Evolutionary conservation across 2,797 vertebrate species (phyloP), one percentile per base, ranked within the genome.

Genomic region (Rhabdophis nuchalis): DNA sequence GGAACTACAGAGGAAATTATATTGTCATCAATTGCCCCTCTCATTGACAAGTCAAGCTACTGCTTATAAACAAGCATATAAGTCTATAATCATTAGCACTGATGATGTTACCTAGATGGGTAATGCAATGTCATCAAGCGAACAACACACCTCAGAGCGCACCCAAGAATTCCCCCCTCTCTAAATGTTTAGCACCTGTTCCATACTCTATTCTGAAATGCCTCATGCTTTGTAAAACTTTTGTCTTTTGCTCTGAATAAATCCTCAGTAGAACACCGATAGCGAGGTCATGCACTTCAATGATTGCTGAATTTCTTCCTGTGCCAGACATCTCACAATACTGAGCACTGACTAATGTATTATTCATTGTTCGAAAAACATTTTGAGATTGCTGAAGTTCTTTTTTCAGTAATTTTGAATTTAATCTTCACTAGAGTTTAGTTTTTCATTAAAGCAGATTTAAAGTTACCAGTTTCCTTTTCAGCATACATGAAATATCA

Each of bases 341-440:
- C 94, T 57, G 29, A 92, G 91, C 89, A 89, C 54, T 91, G 93
- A 93, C 89, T 93, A 88, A 93, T 90, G 85, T 91, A 91, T 91
- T 95, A 91, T 93, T 95, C 91, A 93, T 72, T 88, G 89, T 18
- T 52, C 52, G 90, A 92, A 91, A 89, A 61, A 92, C 93, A 92
- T 85, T 92, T 46, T 61, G 85, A 92, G 53, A 93, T 91, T 90
- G 61, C 89, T 94, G 85, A 58, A n/a, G 12, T 89, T 92, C 90
- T 92, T 85, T 85, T 58, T 72, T 56, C 92, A 88, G 60, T 57
- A 56, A 32, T 90, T 92, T 90, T 91, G 77, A 93, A 91, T 89
- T 64, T 32, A 94, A 86, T 58, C 68, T 90, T 85, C 72, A 91
- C 89, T 89, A 87, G 0, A 61, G 27, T 61, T 86, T 61, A 88